A percentile compares a stretch with the other conserved stretches of the same genome.
These are phyloP conservation scores for Hydrolagus colliei DNA, from an alignment of 2,797 vertebrate species.

Conservation along the genomic window DNA sequence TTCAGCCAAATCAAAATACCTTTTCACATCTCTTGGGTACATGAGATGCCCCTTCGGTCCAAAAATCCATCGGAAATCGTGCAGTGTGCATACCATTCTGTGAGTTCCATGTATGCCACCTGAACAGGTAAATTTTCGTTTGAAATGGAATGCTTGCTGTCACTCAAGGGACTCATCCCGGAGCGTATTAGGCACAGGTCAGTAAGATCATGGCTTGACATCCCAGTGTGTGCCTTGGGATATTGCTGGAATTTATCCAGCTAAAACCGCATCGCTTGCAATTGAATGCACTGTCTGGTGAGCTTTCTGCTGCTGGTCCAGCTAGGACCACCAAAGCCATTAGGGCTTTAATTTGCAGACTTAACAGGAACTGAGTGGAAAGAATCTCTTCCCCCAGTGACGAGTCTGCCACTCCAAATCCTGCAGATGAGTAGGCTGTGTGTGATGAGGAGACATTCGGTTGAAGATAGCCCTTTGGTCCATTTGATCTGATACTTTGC, in stretches of 20 bases:
- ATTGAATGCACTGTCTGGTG: no score
- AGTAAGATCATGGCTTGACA: not conserved
- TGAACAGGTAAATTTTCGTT: no score
- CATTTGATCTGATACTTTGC: not conserved
- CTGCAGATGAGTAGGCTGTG: not conserved
- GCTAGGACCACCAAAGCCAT: no score
- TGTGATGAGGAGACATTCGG: not conserved
- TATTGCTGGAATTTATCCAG: no score
- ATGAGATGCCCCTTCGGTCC: not conserved
- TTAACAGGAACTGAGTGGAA: no score
- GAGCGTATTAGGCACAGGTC: not conserved
- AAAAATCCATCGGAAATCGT: not conserved
- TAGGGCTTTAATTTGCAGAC: no score
- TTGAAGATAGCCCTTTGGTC: not conserved
- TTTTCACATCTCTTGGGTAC: not conserved
- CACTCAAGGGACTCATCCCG: constrained; percentile 25
- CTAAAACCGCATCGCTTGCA: no score
- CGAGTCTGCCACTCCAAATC: no score
- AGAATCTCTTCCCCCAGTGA: no score
- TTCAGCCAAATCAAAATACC: not conserved
- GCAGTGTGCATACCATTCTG: constrained; percentile 34
- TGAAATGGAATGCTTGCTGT: not conserved
- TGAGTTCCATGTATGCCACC: constrained; percentile 27
- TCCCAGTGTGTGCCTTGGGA: not conserved
- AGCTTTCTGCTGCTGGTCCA: no score